Conservation (phyloP, 2,113 vertebrate species). For the Kryptolebias marmoratus region DNA sequence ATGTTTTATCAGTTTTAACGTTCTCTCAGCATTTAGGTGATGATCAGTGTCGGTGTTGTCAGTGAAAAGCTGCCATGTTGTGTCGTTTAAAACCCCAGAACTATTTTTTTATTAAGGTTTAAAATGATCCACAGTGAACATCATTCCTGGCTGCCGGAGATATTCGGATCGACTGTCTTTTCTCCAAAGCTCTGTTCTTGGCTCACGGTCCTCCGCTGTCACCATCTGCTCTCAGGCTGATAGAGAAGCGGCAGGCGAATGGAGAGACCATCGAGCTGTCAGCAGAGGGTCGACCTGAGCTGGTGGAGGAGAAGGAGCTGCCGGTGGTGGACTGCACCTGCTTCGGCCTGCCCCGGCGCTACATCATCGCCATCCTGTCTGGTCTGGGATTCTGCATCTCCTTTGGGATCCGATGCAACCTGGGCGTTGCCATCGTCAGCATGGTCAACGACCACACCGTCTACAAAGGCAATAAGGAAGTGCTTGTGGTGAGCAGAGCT, state of each 20-base stretch:
- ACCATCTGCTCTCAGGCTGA: slow-evolving; percentile 72
- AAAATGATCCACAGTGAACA: no score
- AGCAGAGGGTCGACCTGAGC: slow-evolving; percentile 84
- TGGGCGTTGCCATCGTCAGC: slow-evolving; percentile 94
- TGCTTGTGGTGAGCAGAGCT: slow-evolving; percentile 84
- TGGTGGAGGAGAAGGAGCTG: slow-evolving; percentile 89
- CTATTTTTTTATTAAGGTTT: no score
- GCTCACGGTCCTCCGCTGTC: not conserved
- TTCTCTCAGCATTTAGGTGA: no score
- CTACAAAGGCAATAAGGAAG: slow-evolving; percentile 85
- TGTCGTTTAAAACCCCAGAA: not conserved
- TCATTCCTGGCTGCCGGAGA: not conserved
- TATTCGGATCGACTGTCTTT: not conserved
- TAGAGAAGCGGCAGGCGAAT: slow-evolving; percentile 88
- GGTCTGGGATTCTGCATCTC: slow-evolving; percentile 95
- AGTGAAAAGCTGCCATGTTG: no score
- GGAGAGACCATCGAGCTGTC: slow-evolving; percentile 92
- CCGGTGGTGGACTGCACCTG: slow-evolving; percentile 91
- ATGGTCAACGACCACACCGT: slow-evolving; percentile 95
- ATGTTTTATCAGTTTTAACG: no score
- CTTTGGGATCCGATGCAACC: slow-evolving; percentile 93
- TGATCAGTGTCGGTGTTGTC: no score
- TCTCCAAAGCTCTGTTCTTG: not conserved
- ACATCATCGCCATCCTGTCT: slow-evolving; percentile 93
- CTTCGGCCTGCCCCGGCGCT: slow-evolving; percentile 89